Evolutionary conservation across 1,140 invertebrate species (phyloP), one percentile per base, ranked within the genome.

Genomic region (Heterodera carotae): DNA sequence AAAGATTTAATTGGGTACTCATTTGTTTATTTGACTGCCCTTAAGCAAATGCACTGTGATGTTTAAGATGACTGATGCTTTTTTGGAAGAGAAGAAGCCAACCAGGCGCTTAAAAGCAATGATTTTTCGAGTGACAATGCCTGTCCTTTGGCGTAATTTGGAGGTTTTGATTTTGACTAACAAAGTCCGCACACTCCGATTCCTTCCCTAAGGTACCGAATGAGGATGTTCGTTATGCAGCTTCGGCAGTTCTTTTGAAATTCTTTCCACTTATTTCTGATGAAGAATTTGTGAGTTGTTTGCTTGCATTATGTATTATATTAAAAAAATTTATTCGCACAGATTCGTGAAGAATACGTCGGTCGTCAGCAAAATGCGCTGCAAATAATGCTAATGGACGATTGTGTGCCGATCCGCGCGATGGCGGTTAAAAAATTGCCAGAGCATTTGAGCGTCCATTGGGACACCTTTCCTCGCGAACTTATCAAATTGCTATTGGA

Each of bases 351-450:
- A 27, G 77, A 78, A 64, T 78, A 78, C 68, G 12, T 76, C 7
- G 39, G 43, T 34, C 74, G 68, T 22, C 77, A 78, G 31, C 60
- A 76, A 29, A 66, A 69, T n/a, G 77, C 77, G 8, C 48, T 78
- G 59, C 31, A 33, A 18, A 29, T 36, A 33, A 79, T 78, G 75
- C 48, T 78, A 29, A 78, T 66, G 48, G 77, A 78, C 48, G 75
- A 64, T 48, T 78, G 77, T 76, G 25, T 78, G 31, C 72, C 75
- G 15, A 78, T 78, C 27, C 77, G 77, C 59, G 77, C 79, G 22
- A 36, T 69, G 34, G 76, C 77, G 2, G 33, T 69, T 10, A 75
- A 67, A 68, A 78, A 78, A 31, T 12, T 78, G 8, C 67, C 67
- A 18, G 60, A 43, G 15, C 76, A 78, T 69, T 36, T 78, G 53